Base-by-base conservation (phyloP, 2,797 vertebrate species). In the Sebastiscus albofasciatus region DNA sequence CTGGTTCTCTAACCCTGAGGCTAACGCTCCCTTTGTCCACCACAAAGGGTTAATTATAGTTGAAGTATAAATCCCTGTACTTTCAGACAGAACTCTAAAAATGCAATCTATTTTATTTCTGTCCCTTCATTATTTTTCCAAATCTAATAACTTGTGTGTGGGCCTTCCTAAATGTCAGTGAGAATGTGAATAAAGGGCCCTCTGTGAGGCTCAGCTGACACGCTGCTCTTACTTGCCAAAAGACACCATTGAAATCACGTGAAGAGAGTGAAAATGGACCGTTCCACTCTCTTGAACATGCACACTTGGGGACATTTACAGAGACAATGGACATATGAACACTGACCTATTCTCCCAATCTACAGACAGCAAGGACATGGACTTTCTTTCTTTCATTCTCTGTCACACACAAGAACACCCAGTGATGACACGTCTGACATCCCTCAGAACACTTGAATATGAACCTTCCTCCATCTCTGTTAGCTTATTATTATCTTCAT, bases 401-500 rank as follows among this genome's bases (percentile, higher is more conserved):
- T 66, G 5, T 56, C 34, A 67, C 42, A 72, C 68, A 39, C 34
- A 26, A 6, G 13, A 55, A 11, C 10, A 55, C 24, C 16, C 20
- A 65, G 0, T 31, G 24, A 64, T 79, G 67, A 78, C 74, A 76
- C n/a, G 22, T 18, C 42, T 67, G 71, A 64, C 70, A 65, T 24
- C 16, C 46, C 11, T 71, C 42, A 31, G 20, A 67, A 39, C 33
- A 29, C 34, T 58, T 29, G 33, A 62, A 69, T 61, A 33, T 52
- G 34, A 64, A 42, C 58, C 42, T 71, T 67, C 66, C 68, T 65
- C 22, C 16, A 22, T 60, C 13, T 42, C 42, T 83, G 29, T 74
- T 71, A 55, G 18, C 27, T 11, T 36, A 33, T 36, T 71, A 77
- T 83, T 74, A 70, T 79, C 72, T 61, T 54, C 16, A 29, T 70